Percentiles rank a stretch among this genome's conserved stretches.
These are phyloP conservation scores for Drosophila prolongata DNA, from an alignment of 2,888 invertebrate species.

Conservation along the genomic window DNA sequence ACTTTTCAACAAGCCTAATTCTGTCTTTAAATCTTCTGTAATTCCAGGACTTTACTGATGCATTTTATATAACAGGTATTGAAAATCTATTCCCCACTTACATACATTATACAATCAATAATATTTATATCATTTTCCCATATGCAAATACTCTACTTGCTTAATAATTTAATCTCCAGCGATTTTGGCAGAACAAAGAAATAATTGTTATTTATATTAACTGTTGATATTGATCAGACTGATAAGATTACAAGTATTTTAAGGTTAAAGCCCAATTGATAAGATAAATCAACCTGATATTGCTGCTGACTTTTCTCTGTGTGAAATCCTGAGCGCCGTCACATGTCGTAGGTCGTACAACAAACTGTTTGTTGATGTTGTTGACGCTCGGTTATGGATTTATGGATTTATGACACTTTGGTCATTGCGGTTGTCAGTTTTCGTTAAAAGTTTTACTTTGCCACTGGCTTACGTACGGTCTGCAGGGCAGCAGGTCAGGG, in stretches of 20 bases:
- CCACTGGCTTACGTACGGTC: constrained; percentile 40
- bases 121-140: not conserved
- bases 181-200: not conserved
- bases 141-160: not conserved
- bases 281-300: constrained; percentile 11
- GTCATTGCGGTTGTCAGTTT: constrained; percentile 77
- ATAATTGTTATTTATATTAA: not conserved
- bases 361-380: constrained; percentile 77
- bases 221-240: not conserved
- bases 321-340: constrained; percentile 30
- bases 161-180: not conserved
- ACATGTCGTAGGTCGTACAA: constrained; percentile 78
- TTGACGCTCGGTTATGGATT: constrained; percentile 80
- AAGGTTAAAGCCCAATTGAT: not conserved
- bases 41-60: too few species aligned
- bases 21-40: too few species aligned
- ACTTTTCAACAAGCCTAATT: too few species aligned
- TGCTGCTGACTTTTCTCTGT: not conserved
- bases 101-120: not conserved
- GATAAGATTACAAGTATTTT: constrained; percentile 5
- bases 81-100: too few species aligned
- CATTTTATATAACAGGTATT: too few species aligned
- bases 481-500: constrained; percentile 13
- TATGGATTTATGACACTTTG: constrained; percentile 81
- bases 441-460: constrained; percentile 67